Base-by-base conservation (phyloP, 2,888 invertebrate genomes). In the Amblyteles armatorius region DNA sequence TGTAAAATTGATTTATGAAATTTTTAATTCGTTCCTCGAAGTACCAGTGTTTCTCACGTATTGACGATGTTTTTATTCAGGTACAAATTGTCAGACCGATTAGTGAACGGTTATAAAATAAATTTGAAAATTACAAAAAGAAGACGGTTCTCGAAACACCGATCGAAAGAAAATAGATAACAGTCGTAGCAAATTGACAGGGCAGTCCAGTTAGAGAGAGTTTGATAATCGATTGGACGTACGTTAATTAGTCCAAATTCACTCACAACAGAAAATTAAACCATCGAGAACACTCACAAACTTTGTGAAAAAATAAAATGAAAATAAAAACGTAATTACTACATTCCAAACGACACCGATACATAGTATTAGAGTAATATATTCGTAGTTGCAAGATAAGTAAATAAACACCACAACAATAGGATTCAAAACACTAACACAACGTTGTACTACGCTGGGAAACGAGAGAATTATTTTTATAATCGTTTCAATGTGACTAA, bases 391-490 rank as follows among this genome's bases (percentile, higher is more conserved):
- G 88, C 89, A 90, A 85, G 90, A 90, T 89, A 85, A 86, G 88
- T 93, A 91, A 94, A 87, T 90, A 87, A 90, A 93, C 93, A 94
- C 90, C 92, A 93, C 93, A 93, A 90, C 91, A 91, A 93, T 90
- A 90, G 89, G 88, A 88, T 88, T 88, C 50, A 91, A 91, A 92
- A 92, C 91, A 93, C 92, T 92, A 93, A 93, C 87, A 87, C 86
- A 82, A 82, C 74, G 79, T 86, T 89, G 88, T 87, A 89, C 92
- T 92, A 92, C 90, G 82, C 77, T 88, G 88, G 87, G 85, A 65
- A 72, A 84, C 82, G 69, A 86, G 84, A 87, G 63, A 79, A 83
- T 79, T 84, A 72, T 60, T 74, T 72, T 11, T 63, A 33, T 79
- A 71, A 67, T 22, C 57, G 55, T 44, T 80, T 73, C 33, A 52